Evolutionary conservation across 2,797 vertebrate genomes (phyloP), one percentile per base, ranked within the genome.

Genomic region (Podarcis lilfordi): DNA sequence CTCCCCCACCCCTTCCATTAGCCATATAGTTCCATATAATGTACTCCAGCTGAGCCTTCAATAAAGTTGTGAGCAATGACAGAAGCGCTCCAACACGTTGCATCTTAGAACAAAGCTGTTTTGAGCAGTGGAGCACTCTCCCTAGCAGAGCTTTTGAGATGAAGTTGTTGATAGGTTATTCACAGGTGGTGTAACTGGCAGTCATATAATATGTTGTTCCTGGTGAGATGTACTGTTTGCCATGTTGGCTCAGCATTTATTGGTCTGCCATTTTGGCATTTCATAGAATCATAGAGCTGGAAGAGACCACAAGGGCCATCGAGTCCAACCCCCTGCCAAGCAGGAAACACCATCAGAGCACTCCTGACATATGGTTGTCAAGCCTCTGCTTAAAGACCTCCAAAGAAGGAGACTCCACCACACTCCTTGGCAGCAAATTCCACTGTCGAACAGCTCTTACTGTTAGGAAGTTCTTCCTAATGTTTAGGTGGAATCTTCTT

Each of bases 81-180:
- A 91, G 68, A 69, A 91, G 64, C n/a, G 69, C 23, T 89, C 3
- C 83, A 80, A 90, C 87, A 87, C 35, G 76, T 83, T 77, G 21
- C 59, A 29, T 92, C 82, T 94, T 80, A 68, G 55, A 95, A 87
- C 43, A 89, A 89, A 91, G 61, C 68, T 71, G 72, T 83, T 95
- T 94, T 94, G 45, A 90, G 64, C 91, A 8, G 43, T 27, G 77
- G 50, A 89, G 85, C 78, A 35, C 77, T 94, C 82, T 93, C 40
- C 61, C 21, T 86, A 35, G 86, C 83, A 94, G 91, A 83, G 85
- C 86, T 66, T 91, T 95, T 61, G 83, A 90, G 87, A 84, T 92
- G 23, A 90, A 93, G 37, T 29, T 94, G 75, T 92, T 86, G 50
- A 88, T 91, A 91, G 74, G 80, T 93, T 89, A 88, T 87, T 94